Evolutionary conservation across 2,888 invertebrate species (phyloP).

Genomic region (Lithophane ornitopus): DNA sequence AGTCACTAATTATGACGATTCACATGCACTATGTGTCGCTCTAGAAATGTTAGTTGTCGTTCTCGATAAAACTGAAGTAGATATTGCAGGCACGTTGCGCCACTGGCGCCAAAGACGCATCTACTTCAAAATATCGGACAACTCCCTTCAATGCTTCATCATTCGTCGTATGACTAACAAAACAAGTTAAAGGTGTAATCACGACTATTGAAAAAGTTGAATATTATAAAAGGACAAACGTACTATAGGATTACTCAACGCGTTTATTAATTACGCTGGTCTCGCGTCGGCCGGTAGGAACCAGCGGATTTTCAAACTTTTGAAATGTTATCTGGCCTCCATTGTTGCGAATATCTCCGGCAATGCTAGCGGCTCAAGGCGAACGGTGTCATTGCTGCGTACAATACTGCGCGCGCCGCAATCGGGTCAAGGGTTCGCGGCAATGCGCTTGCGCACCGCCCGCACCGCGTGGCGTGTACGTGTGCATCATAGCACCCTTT

Average conservation of each 20-base stretch:
- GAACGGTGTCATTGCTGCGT: conserved; percentile 90
- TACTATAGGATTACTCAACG: conserved; percentile 81
- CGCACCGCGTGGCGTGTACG: conserved; percentile 41
- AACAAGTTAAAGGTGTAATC: conserved; percentile 41
- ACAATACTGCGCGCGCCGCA: conserved; percentile 86
- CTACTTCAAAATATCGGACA: conserved; percentile 48
- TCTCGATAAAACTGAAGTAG: conserved; percentile 68
- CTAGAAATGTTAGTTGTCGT: conserved; percentile 70
- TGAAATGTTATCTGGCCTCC: conserved; percentile 90
- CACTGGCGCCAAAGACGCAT: conserved; percentile 62
- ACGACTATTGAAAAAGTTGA: conserved; percentile 52
- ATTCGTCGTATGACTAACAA: conserved; percentile 49
- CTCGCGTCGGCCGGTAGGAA: conserved; percentile 80
- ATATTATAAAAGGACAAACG: conserved; percentile 72
- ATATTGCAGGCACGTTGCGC: conserved; percentile 67
- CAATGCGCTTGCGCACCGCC: conserved; percentile 74
- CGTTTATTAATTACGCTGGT: conserved; percentile 83
- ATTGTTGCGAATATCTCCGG: conserved; percentile 91
- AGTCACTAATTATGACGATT: conserved; percentile 82
- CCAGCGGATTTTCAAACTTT: conserved; percentile 89
- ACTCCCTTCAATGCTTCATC: conserved; percentile 47
- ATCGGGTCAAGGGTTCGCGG: conserved; percentile 88
- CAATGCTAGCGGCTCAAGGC: conserved; percentile 90
- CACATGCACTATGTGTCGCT: conserved; percentile 74
- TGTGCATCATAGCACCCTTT: conserved; percentile 53